phyloP scores from a whole-genome alignment of 1,140 invertebrate species.

The Tetraneura akinire region DNA sequence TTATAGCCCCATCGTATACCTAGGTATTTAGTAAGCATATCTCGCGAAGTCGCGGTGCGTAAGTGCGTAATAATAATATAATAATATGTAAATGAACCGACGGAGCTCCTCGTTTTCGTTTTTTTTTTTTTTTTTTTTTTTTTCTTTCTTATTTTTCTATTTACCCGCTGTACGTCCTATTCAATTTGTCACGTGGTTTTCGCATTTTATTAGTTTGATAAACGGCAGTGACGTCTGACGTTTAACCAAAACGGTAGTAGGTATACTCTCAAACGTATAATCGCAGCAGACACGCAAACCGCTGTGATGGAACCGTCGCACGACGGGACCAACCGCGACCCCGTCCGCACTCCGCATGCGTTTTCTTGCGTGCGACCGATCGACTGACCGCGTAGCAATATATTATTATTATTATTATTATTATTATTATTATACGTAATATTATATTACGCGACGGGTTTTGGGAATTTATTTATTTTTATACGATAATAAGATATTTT shows the following conservation, averaged over 20 bases:
- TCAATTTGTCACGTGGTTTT: slow-evolving; percentile 24
- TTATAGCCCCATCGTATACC: background rate
- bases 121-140: no score
- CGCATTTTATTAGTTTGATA: slow-evolving; percentile 21
- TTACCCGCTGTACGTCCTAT: background rate
- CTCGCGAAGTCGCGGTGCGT: no score
- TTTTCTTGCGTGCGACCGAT: background rate
- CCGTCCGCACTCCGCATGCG: background rate
- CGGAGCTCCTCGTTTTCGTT: background rate
- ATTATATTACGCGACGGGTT: no score
- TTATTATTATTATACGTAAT: no score
- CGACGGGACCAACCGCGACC: no score
- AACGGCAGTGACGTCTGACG: slow-evolving; percentile 1
- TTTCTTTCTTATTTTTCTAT: no score
- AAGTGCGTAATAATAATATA: no score
- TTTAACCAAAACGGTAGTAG: slow-evolving; percentile 11
- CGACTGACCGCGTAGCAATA: background rate
- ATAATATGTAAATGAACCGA: slow-evolving; percentile 7
- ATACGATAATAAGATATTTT: background rate
- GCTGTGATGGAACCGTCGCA: background rate
- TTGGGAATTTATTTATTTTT: background rate
- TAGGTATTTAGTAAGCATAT: no score
- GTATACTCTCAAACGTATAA: no score
- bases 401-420: no score
- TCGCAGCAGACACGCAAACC: slow-evolving; percentile 2